phyloP scores from a whole-genome alignment of 2,888 invertebrate genomes.

The Ernsta delagoae region DNA sequence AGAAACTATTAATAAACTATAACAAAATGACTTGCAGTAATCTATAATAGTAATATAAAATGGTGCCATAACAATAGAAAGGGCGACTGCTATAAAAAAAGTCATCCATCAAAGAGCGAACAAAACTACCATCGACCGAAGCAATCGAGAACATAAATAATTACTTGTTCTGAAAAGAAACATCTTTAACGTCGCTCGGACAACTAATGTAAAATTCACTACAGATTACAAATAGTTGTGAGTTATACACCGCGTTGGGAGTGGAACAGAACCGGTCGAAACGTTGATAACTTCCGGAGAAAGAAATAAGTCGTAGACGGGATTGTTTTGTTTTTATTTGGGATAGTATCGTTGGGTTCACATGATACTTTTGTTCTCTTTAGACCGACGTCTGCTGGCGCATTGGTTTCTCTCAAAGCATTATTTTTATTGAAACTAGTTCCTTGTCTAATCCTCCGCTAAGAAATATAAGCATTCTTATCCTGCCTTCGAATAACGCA shows the following conservation, averaged over 20 bases:
- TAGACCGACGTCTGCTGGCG: constrained; percentile 56
- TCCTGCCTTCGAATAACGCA: constrained; percentile 13
- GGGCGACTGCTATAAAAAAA: background rate
- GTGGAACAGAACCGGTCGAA: constrained; percentile 67
- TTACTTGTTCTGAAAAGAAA: background rate
- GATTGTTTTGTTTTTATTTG: constrained; percentile 63
- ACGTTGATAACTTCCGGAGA: constrained; percentile 74
- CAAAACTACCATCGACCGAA: background rate
- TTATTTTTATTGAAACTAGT: constrained; percentile 59
- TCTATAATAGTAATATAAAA: background rate
- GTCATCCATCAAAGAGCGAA: background rate
- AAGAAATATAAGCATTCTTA: constrained; percentile 25
- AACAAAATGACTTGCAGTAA: background rate
- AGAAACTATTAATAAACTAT: too few relatives aligned
- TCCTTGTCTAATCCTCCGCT: constrained; percentile 21
- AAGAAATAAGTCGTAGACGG: constrained; percentile 70
- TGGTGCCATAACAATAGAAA: background rate
- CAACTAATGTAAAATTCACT: constrained; percentile 7
- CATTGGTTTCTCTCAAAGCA: constrained; percentile 60
- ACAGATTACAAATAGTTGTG: constrained; percentile 16
- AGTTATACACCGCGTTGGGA: constrained; percentile 21
- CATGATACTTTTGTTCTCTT: constrained; percentile 63
- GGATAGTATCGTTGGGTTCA: constrained; percentile 56
- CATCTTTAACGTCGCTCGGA: constrained; percentile 5
- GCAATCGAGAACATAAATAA: background rate